Evolutionary conservation across 1,140 invertebrate genomes (phyloP).

Genomic region (Aphaenogaster ashmeadi): DNA sequence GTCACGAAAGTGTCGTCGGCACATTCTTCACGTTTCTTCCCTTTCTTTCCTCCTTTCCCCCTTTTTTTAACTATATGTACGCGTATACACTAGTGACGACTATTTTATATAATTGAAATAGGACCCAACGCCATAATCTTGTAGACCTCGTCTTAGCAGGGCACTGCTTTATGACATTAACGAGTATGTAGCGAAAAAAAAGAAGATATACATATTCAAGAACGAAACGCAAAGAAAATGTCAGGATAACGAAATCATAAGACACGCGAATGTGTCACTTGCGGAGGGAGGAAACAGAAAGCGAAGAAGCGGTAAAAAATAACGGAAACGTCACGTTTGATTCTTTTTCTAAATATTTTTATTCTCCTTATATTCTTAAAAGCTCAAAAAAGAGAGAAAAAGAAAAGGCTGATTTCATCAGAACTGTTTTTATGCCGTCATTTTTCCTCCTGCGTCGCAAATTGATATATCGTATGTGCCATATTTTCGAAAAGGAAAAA

Average conservation of each 20-base stretch:
- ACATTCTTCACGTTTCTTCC: slow-evolving; percentile 50
- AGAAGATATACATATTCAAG: not conserved
- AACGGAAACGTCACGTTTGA: slow-evolving; percentile 72
- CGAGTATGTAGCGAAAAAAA: slow-evolving; percentile 3
- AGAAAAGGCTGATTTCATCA: slow-evolving; percentile 64
- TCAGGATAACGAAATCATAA: slow-evolving; percentile 22
- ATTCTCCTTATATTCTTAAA: slow-evolving; percentile 80
- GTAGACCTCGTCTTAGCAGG: not conserved
- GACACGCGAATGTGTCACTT: not conserved
- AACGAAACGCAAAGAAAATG: not conserved
- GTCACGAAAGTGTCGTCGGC: slow-evolving; percentile 46
- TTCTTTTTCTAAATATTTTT: slow-evolving; percentile 80
- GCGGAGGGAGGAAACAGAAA: slow-evolving; percentile 44
- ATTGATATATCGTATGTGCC: slow-evolving; percentile 56
- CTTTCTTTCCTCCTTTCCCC: slow-evolving; percentile 26
- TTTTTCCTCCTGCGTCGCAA: slow-evolving; percentile 55
- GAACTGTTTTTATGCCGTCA: slow-evolving; percentile 63
- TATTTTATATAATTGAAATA: slow-evolving; percentile 71
- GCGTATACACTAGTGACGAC: not conserved
- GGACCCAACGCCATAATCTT: slow-evolving; percentile 70
- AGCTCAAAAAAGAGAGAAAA: slow-evolving; percentile 67
- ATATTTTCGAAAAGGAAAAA: slow-evolving; percentile 33
- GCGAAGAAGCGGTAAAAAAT: slow-evolving; percentile 64
- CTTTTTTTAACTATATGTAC: slow-evolving; percentile 5
- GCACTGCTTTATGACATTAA: not conserved